phyloP scores from a whole-genome alignment of 2,797 vertebrate genomes.

The Acanthurus leucopareius region DNA sequence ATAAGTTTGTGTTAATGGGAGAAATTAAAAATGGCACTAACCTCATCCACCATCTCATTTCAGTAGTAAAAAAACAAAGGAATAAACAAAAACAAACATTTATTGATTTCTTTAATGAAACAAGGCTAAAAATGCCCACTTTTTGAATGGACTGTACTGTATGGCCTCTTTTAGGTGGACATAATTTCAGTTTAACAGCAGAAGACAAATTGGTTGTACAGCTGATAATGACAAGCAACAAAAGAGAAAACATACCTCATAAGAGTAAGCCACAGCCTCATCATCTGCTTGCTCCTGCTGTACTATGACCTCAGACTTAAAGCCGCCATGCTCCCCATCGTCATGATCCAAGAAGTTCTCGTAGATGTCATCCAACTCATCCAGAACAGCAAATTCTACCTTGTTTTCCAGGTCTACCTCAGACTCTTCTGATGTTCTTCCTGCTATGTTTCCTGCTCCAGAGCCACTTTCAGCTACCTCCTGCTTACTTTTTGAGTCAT shows the following conservation, averaged over 20 bases:
- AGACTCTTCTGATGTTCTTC: slow-evolving; percentile 86
- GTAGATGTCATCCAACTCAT: slow-evolving; percentile 97
- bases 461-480: slow-evolving; percentile 84
- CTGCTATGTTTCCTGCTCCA: slow-evolving; percentile 78
- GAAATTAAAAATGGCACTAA: slow-evolving; percentile 54
- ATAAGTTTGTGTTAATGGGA: slow-evolving; percentile 15
- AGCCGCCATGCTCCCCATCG: slow-evolving; percentile 90
- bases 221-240: background rate
- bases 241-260: slow-evolving; percentile 90
- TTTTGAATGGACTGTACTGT: background rate
- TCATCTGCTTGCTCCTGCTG: slow-evolving; percentile 95
- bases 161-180: background rate
- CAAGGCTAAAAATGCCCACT: background rate
- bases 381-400: slow-evolving; percentile 98
- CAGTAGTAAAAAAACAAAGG: slow-evolving; percentile 36
- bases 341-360: slow-evolving; percentile 97
- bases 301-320: slow-evolving; percentile 94
- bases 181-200: slow-evolving; percentile 2
- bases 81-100: slow-evolving; percentile 20
- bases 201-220: background rate
- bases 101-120: background rate
- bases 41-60: slow-evolving; percentile 60
- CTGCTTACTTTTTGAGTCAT: slow-evolving; percentile 87
- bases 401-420: slow-evolving; percentile 95
- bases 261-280: slow-evolving; percentile 89